Percentiles rank a stretch among this genome's conserved stretches.
Conservation (phyloP, 1,140 invertebrate species). For the Ephestia elutella region DNA sequence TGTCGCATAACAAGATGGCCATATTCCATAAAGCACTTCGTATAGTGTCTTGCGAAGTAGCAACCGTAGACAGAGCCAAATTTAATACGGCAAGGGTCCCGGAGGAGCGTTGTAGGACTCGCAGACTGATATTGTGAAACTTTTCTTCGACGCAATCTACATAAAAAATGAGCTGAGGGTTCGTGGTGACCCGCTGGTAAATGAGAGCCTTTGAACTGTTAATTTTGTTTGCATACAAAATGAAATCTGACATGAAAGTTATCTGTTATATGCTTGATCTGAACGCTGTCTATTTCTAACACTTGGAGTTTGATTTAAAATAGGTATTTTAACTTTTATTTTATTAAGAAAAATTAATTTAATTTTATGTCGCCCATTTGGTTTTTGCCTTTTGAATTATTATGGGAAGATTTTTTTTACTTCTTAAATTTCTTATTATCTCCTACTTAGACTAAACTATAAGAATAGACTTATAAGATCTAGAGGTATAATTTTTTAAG, state of each 20-base stretch:
- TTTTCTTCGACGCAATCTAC: conserved; percentile 66
- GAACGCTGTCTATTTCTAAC: conserved; percentile 10
- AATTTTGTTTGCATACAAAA: conserved; percentile 64
- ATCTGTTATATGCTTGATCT: conserved; percentile 37
- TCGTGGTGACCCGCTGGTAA: conserved; percentile 53
- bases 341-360: too few species aligned
- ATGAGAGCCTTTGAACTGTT: conserved; percentile 63
- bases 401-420: too few species aligned
- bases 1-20: background rate
- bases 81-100: conserved; percentile 45
- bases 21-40: conserved; percentile 5
- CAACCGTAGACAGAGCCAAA: conserved; percentile 35
- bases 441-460: too few species aligned
- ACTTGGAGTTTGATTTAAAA: background rate
- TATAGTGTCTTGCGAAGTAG: conserved; percentile 30
- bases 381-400: too few species aligned
- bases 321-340: too few species aligned
- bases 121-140: conserved; percentile 65
- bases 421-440: too few species aligned
- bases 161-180: conserved; percentile 67
- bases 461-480: too few species aligned
- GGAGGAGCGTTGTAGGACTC: conserved; percentile 35
- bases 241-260: conserved; percentile 55
- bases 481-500: too few species aligned
- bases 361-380: too few species aligned